Percentiles rank a stretch among this genome's conserved stretches.
phyloP scores from a whole-genome alignment of 2,888 invertebrate species.

The Monopis laevigella region DNA sequence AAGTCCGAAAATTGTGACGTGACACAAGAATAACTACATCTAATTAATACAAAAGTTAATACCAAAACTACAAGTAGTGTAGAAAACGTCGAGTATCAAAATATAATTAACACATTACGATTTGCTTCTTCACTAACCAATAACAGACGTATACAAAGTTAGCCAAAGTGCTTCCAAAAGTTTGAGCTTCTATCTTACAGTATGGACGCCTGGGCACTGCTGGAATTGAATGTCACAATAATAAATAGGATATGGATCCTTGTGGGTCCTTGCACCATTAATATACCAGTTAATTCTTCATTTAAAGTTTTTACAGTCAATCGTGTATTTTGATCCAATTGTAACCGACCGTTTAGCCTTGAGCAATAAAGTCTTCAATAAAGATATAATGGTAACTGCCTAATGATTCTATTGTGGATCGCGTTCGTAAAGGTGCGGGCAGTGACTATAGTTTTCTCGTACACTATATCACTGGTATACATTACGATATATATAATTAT shows the following conservation, averaged over 20 bases:
- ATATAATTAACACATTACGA: conserved; percentile 61
- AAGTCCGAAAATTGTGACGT: conserved; percentile 12
- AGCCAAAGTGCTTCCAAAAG: conserved; percentile 56
- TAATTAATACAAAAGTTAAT: conserved; percentile 48
- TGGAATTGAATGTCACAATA: conserved; percentile 35
- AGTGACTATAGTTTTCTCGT: background rate
- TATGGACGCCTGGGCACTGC: conserved; percentile 36
- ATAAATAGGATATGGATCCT: conserved; percentile 5
- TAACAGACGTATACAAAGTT: conserved; percentile 65
- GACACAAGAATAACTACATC: conserved; percentile 42
- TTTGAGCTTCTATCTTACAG: conserved; percentile 46
- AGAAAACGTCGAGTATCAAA: conserved; percentile 67
- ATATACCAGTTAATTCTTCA: too few relatives aligned
- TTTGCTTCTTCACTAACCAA: conserved; percentile 64
- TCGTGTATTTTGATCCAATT: background rate
- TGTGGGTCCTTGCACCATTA: conserved; percentile 1
- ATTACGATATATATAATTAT: conserved; percentile 34
- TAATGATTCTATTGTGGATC: too few relatives aligned
- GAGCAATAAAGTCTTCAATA: background rate
- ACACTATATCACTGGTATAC: conserved; percentile 27
- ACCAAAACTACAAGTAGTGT: conserved; percentile 52
- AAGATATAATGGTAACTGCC: background rate
- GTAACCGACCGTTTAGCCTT: background rate
- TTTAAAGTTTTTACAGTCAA: too few relatives aligned
- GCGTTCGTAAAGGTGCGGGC: background rate